Evolutionary conservation across 2,888 invertebrate species (phyloP), one percentile per base, ranked within the genome.

Genomic region (Caenorhabditis virilis): DNA sequence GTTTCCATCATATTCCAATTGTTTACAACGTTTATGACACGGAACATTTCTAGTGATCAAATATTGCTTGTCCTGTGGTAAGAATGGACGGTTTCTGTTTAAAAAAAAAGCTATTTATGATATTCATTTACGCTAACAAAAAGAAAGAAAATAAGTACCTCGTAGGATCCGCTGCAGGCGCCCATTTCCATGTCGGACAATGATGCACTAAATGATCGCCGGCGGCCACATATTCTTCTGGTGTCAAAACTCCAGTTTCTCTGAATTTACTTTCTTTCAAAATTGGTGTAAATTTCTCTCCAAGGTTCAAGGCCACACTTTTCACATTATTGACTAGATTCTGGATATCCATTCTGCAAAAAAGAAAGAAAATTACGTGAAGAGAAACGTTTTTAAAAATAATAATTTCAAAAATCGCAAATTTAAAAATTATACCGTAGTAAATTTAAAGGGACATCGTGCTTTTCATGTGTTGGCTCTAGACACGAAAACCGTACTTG

Each of bases 121-220:
- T n/a, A n/a, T n/a, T n/a, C n/a, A n/a, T n/a, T n/a, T n/a, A n/a
- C n/a, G n/a, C n/a, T n/a, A n/a, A n/a, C n/a, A n/a, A n/a, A n/a
- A n/a, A n/a, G n/a, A n/a, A n/a, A n/a, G n/a, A n/a, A n/a, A n/a
- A n/a, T n/a, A n/a, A 64, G 65, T 20, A 76, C 77, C 58, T 56
- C n/a, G 90, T 87, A 74, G 92, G 91, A 84, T 97, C 95, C 2
- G 78, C 72, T 13, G 84, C 81, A 74, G 88, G 87, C 0, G 92
- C 90, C 98, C 98, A 99, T 83, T 94, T 92, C 98, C 98, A 99
- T 0, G 98, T 97, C 0, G 98, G 97, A 83, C 97, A 99, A 84
- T 97, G 95, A 85, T 98, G 95, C 0, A 97, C 95, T 55, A 99
- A 86, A 85, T 98, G 97, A 83, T 98, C 97, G 1, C 98, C 98